Conservation (phyloP, 2,797 vertebrate genomes). For the Remorina albescens region DNA sequence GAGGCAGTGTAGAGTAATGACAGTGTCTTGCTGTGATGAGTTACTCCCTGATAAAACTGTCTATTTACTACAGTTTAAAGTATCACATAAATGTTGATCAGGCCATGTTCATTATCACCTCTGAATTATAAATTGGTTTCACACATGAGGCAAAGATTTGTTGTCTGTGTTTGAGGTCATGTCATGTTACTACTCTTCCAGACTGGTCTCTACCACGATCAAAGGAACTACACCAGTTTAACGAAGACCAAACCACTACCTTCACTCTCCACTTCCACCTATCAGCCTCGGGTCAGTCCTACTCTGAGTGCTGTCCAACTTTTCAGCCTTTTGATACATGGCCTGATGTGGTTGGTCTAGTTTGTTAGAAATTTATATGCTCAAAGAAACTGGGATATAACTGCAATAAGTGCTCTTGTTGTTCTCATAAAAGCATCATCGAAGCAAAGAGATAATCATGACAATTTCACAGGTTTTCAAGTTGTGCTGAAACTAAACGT, state of each 20-base stretch:
- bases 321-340: conserved; percentile 75
- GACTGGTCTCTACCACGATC: conserved; percentile 95
- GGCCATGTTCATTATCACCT: conserved; percentile 4
- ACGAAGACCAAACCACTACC: conserved; percentile 87
- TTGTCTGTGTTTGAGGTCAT: conserved; percentile 50
- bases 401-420: conserved; percentile 8
- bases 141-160: conserved; percentile 7
- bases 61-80: conserved; percentile 24
- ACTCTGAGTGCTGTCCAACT: conserved; percentile 44
- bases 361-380: conserved; percentile 39
- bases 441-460: conserved; percentile 4
- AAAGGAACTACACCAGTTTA: conserved; percentile 95
- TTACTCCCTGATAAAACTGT: conserved; percentile 20
- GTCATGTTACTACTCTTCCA: conserved; percentile 75
- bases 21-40: conserved; percentile 33
- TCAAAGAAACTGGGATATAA: conserved; percentile 11
- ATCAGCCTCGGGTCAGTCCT: conserved; percentile 84
- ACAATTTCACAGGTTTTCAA: neutral
- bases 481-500: neutral
- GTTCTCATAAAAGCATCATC: conserved; percentile 15
- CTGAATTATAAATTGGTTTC: conserved; percentile 9
- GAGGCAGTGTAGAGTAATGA: conserved; percentile 28
- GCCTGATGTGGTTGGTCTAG: neutral
- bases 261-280: conserved; percentile 76
- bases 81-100: conserved; percentile 12